Evolutionary conservation across 2,113 vertebrate species (phyloP).

Genomic region (Ptyas mucosa): DNA sequence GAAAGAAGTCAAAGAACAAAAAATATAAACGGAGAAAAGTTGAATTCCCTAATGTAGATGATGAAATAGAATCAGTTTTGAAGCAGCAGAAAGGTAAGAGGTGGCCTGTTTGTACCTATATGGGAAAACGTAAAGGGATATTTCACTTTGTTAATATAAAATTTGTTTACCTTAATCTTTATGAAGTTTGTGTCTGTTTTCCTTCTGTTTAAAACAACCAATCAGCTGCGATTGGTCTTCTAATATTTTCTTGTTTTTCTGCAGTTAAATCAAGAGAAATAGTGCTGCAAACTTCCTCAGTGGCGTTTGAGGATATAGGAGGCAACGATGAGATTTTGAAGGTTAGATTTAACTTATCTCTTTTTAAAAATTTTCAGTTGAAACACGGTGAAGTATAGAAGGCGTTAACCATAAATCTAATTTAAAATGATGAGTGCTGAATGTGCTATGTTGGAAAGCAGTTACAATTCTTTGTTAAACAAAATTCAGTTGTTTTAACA

Average conservation of each 20-base stretch:
- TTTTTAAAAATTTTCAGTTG: not conserved
- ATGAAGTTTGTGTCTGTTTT: not conserved
- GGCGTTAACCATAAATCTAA: not conserved
- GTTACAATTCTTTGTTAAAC: not conserved
- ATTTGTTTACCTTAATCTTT: not conserved
- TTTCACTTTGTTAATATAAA: not conserved
- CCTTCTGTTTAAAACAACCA: not conserved
- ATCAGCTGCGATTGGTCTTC: not conserved
- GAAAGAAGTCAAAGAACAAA: conserved; percentile 66
- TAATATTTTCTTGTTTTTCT: conserved; percentile 12
- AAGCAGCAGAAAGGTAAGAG: conserved; percentile 73
- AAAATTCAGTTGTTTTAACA: not conserved
- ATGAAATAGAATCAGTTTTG: conserved; percentile 63
- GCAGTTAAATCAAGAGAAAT: conserved; percentile 67
- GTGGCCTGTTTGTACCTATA: not conserved
- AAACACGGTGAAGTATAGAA: not conserved
- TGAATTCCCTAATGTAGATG: conserved; percentile 58
- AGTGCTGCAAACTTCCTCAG: conserved; percentile 75
- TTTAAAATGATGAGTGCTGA: not conserved
- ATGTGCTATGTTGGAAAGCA: not conserved
- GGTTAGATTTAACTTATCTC: conserved; percentile 64
- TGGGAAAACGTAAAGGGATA: not conserved
- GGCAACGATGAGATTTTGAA: conserved; percentile 85
- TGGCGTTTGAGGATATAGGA: conserved; percentile 90
- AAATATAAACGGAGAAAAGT: conserved; percentile 67